phyloP scores from a whole-genome alignment of 2,888 invertebrate genomes.

The Thera obeliscata region DNA sequence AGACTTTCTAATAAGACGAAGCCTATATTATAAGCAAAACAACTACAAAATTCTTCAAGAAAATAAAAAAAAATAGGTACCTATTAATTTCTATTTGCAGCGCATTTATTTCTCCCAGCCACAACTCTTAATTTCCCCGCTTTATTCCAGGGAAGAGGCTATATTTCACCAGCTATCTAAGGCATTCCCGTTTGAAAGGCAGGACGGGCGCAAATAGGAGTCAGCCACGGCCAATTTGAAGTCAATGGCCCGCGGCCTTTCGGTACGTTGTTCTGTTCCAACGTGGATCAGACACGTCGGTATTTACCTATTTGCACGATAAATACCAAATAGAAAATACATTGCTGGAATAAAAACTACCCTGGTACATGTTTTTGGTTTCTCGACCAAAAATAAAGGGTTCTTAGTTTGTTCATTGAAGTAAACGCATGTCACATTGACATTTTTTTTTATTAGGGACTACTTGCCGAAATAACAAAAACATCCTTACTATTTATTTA shows the following conservation, averaged over 20 bases:
- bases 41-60: neutral
- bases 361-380: neutral
- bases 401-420: too few relatives aligned
- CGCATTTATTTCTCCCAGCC: constrained; percentile 8
- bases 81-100: constrained; percentile 1
- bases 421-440: too few relatives aligned
- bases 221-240: constrained; percentile 67
- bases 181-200: constrained; percentile 23
- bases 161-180: constrained; percentile 28
- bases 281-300: constrained; percentile 22
- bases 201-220: constrained; percentile 51
- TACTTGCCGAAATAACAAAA: too few relatives aligned
- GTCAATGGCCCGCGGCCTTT: constrained; percentile 69
- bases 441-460: too few relatives aligned
- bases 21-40: neutral
- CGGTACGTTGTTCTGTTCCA: constrained; percentile 35
- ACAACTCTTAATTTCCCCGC: constrained; percentile 14
- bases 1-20: neutral
- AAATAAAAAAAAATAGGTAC: neutral
- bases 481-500: too few relatives aligned
- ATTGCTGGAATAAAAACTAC: neutral
- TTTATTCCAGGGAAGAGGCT: constrained; percentile 4
- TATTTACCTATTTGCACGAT: constrained; percentile 13
- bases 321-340: constrained; percentile 2
- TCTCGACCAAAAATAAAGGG: too few relatives aligned